Evolutionary conservation across 2,113 vertebrate species (phyloP), one percentile per base, ranked within the genome.

Genomic region (Oophaga pumilio): DNA sequence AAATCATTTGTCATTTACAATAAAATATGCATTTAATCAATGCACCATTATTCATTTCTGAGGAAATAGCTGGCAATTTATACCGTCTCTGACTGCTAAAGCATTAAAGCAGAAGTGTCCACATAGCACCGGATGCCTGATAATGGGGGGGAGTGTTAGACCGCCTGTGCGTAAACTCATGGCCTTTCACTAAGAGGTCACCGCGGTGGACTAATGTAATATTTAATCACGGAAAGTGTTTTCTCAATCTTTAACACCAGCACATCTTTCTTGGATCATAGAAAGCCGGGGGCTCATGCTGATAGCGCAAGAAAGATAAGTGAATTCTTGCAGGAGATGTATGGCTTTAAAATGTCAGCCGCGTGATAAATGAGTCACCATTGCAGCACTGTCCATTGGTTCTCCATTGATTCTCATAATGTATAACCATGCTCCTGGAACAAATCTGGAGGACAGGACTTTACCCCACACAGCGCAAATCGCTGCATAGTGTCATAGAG

Each of bases 1-100:
- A 77, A 66, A 77, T 60, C 84, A 85, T 85, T 76, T 83, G 43
- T 83, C 62, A 57, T 76, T 85, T 76, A 49, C 53, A 62, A 60
- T 69, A 33, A 85, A 76, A 85, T 86, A 77, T 78, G 84, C 59
- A 85, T 86, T 86, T 64, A 86, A 66, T 86, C 69, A 86, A 77
- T 66, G 28, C n/a, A 2, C 84, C 74, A 64, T 86, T 86, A 86
- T 22, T 86, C 73, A 64, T 53, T 50, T 22, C 50, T 22, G 60
- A 17, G 56, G 53, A 77, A 86, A 62, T 77, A 77, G 56, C 28
- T 60, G 56, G 73, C 56, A 64, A 85, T 85, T 85, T 85, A 26
- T 76, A 62, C 20, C 62, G 76, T 62, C 84, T 57, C 59, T 50
- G 74, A 22, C 69, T 64, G 33, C 74, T 76, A 77, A 77, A 66